Percentiles rank a stretch among this genome's conserved stretches.
Conservation (phyloP, 2,797 vertebrate species). For the Pipistrellus pipistrellus region DNA sequence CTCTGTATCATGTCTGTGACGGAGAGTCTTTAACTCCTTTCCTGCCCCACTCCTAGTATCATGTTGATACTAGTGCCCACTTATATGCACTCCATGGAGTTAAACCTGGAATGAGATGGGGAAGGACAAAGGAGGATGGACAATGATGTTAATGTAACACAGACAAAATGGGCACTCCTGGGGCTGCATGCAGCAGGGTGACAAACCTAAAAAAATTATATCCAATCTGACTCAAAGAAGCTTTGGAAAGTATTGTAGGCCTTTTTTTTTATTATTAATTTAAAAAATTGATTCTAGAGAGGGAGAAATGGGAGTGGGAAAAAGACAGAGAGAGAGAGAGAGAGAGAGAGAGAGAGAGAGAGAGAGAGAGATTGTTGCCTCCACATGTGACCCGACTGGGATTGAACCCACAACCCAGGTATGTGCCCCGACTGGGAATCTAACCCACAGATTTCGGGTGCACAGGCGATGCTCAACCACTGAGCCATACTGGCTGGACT, state of each 20-base stretch:
- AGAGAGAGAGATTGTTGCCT: not conserved
- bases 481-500: not conserved
- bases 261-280: not conserved
- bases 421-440: not conserved
- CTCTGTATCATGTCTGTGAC: conserved; percentile 6
- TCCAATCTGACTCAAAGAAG: not conserved
- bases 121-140: not conserved
- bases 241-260: not conserved
- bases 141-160: not conserved
- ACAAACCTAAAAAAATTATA: not conserved
- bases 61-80: not conserved
- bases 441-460: not conserved
- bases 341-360: too few species aligned
- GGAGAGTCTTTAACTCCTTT: not conserved
- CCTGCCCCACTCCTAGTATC: not conserved
- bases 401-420: not conserved
- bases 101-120: not conserved
- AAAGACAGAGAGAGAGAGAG: too few species aligned
- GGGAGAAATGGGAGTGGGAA: not conserved
- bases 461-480: not conserved
- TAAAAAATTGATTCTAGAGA: not conserved
- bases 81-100: not conserved
- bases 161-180: not conserved
- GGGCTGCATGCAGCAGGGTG: not conserved
- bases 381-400: not conserved